Conservation (phyloP, 1,140 invertebrate genomes). For the Drosophila nigromelanica region DNA sequence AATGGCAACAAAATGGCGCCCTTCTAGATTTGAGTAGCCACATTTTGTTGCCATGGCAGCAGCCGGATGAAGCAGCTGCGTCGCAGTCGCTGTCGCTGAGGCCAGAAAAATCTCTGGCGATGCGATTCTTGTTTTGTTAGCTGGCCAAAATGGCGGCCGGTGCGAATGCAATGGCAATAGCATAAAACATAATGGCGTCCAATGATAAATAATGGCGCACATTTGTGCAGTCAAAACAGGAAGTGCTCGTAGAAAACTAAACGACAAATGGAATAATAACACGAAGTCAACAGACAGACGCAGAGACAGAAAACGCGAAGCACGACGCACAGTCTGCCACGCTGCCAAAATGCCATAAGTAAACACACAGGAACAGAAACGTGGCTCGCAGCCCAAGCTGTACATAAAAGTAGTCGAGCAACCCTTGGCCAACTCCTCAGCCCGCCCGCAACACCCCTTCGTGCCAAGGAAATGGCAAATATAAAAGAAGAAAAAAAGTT, state of each 20-base stretch:
- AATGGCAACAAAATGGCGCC: slow-evolving; percentile 52
- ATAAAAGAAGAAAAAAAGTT: slow-evolving; percentile 9
- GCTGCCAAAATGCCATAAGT: slow-evolving; percentile 15
- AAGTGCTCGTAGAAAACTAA: slow-evolving; percentile 37
- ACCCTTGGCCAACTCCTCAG: slow-evolving; percentile 21
- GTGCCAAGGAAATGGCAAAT: slow-evolving; percentile 3
- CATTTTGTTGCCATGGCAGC: slow-evolving; percentile 47
- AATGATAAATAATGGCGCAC: slow-evolving; percentile 43
- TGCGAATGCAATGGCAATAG: slow-evolving; percentile 32
- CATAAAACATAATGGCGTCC: slow-evolving; percentile 45
- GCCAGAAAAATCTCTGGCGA: slow-evolving; percentile 12
- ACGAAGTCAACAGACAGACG: slow-evolving; percentile 23
- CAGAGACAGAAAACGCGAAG: neutral
- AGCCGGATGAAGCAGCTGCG: slow-evolving; percentile 42
- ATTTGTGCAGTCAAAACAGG: slow-evolving; percentile 58
- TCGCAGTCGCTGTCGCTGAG: neutral
- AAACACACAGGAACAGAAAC: slow-evolving; percentile 8
- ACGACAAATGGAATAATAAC: slow-evolving; percentile 53
- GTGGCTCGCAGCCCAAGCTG: neutral
- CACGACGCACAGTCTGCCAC: slow-evolving; percentile 1
- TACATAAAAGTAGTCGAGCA: slow-evolving; percentile 6
- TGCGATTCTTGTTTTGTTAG: slow-evolving; percentile 29
- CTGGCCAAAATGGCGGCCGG: slow-evolving; percentile 40
- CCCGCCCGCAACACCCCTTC: no score
- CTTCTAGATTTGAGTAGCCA: slow-evolving; percentile 23